Base-by-base conservation (phyloP, 2,113 vertebrate species). In the Pteronura brasiliensis region DNA sequence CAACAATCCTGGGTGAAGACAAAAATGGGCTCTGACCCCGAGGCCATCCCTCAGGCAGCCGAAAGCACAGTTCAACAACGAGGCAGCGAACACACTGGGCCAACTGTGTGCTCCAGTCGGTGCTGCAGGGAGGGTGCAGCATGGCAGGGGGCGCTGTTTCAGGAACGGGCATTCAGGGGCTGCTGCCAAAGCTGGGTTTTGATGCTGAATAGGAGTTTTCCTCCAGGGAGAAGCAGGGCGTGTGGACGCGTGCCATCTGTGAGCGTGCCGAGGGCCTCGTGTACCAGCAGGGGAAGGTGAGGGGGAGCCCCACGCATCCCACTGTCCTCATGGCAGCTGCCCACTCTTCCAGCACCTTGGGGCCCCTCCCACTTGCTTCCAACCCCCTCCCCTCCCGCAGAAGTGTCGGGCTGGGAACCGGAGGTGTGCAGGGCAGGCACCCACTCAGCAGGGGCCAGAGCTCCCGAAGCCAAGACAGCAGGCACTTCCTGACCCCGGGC, bases 401-500 rank as follows among this genome's bases (percentile, higher is more conserved):
- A 69, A 69, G 47, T 69, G 84, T 52, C 72, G 31, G 8, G 49
- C 96, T 83, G 80, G 57, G 74, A 47, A 92, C 76, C 65, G 47
- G 96, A 96, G 93, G 85, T 86, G 93, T 36, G 1, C 44, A 5
- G 36, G 84, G 95, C 82, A 76, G 88, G 47, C 80, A 34, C 96
- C 89, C 83, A 23, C 97, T 85, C 92, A 69, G 65, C 12, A 1
- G 63, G 59, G 77, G 59, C 80, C 63, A 77, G 15, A 55, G 25
- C 63, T 79, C 55, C 93, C 85, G 34, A 1, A 1, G 94, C 97
- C 96, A 88, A 74, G 92, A 90, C 84, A 92, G 67, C 76, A 44
- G 95, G 93, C 98, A 86, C 97, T 98, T 98, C 95, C 97, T 95
- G 98, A 55, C 86, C 84, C 90, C 3, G 87, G 93, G 96, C 96